Conservation (phyloP, 2,113 vertebrate genomes). For the Nothobranchius furzeri region DNA sequence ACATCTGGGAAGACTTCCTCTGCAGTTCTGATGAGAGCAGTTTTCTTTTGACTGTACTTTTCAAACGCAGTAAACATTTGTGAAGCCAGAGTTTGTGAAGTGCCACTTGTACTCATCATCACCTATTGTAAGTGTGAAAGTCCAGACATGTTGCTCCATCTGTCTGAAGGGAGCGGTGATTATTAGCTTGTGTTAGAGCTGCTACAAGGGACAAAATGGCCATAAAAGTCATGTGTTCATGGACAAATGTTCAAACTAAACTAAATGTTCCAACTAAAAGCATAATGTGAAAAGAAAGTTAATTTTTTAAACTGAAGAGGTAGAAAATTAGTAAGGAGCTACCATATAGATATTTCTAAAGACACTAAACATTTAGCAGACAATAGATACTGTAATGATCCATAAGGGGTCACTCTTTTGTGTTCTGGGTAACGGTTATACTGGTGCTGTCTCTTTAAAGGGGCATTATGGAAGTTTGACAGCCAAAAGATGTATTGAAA, state of each 20-base stretch:
- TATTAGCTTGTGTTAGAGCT: conserved; percentile 24
- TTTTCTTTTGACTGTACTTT: conserved; percentile 26
- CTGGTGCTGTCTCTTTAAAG: too few species aligned
- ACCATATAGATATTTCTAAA: too few species aligned
- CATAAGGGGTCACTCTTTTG: too few species aligned
- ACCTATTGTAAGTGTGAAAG: conserved; percentile 62
- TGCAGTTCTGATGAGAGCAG: conserved; percentile 22
- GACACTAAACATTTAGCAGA: too few species aligned
- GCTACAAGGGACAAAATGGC: conserved; percentile 1
- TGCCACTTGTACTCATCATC: conserved; percentile 47
- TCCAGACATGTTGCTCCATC: conserved; percentile 60
- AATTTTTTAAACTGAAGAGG: too few species aligned
- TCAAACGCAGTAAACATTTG: conserved; percentile 18
- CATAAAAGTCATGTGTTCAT: conserved; percentile 25
- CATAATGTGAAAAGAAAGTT: too few species aligned
- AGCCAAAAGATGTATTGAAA: too few species aligned
- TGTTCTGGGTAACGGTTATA: too few species aligned
- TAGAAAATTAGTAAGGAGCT: too few species aligned
- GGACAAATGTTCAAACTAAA: conserved; percentile 11
- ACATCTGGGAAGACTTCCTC: conserved; percentile 46
- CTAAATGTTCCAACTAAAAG: too few species aligned
- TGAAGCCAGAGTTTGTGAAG: conserved; percentile 41
- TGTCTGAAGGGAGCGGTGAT: conserved; percentile 49
- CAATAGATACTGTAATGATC: too few species aligned
- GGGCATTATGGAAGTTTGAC: too few species aligned